Percentiles rank a stretch among this genome's conserved stretches.
Evolutionary conservation across 2,888 invertebrate genomes (phyloP).

Genomic region (Dynastes maya): DNA sequence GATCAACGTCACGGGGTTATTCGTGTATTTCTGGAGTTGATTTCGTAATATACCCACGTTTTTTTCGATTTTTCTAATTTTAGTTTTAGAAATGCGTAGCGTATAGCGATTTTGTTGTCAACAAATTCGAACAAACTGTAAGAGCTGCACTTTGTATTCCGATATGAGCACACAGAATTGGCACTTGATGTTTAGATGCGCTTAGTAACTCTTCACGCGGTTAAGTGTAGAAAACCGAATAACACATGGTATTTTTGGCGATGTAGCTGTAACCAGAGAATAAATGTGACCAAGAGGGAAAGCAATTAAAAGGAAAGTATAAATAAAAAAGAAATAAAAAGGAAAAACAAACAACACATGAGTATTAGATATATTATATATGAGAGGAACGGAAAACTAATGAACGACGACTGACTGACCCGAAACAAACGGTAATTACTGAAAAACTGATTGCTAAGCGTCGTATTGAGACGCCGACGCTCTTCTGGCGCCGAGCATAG

Average conservation of each 20-base stretch:
- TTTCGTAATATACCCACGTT: slow-evolving; percentile 68
- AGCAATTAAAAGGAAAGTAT: neutral
- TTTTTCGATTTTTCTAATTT: slow-evolving; percentile 53
- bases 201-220: neutral
- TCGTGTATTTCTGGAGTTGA: slow-evolving; percentile 46
- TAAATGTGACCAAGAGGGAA: slow-evolving; percentile 12
- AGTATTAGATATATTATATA: neutral
- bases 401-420: slow-evolving; percentile 46
- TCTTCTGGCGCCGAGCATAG: slow-evolving; percentile 69
- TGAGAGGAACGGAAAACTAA: slow-evolving; percentile 20
- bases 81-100: too few species aligned
- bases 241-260: neutral
- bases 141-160: too few species aligned
- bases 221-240: neutral
- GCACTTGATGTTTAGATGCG: slow-evolving; percentile 18
- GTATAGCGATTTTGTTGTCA: too few species aligned
- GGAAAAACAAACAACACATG: slow-evolving; percentile 7
- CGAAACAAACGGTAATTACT: slow-evolving; percentile 64
- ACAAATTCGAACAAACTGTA: too few species aligned
- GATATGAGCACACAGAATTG: slow-evolving; percentile 8
- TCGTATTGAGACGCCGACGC: slow-evolving; percentile 69
- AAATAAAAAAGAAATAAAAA: slow-evolving; percentile 5
- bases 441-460: slow-evolving; percentile 68
- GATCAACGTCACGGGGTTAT: slow-evolving; percentile 66
- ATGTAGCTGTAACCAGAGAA: slow-evolving; percentile 62